Conservation (phyloP, 2,888 invertebrate species). For the Serrognathus titanus region DNA sequence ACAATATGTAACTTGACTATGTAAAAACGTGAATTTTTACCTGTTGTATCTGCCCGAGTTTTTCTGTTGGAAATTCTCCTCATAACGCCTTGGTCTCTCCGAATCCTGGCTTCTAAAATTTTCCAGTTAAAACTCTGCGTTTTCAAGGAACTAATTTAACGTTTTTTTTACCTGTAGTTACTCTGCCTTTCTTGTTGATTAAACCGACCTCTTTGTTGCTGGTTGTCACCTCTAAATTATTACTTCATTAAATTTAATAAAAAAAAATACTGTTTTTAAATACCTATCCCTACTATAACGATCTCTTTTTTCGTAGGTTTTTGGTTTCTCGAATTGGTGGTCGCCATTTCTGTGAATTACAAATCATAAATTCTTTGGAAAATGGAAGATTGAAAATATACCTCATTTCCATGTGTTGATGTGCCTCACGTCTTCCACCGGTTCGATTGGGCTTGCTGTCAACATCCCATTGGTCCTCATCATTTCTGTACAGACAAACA, state of each 20-base stretch:
- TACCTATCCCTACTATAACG: not conserved
- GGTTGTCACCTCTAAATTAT: constrained; percentile 1
- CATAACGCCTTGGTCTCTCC: not conserved
- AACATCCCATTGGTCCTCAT: constrained; percentile 7
- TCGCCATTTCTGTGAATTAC: constrained; percentile 8
- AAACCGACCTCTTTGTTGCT: not conserved
- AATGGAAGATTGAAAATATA: not conserved
- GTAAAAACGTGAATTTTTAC: not conserved
- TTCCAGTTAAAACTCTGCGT: not conserved
- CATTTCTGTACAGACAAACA: constrained; percentile 2
- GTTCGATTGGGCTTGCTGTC: not conserved
- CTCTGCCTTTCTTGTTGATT: not conserved
- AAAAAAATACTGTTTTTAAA: not conserved
- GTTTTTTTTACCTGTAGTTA: too few relatives aligned
- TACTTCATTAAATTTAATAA: not conserved
- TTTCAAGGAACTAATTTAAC: too few relatives aligned
- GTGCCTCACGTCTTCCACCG: not conserved
- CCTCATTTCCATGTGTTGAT: constrained; percentile 5
- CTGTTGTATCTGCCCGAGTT: not conserved
- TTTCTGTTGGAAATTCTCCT: not conserved
- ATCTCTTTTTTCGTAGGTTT: constrained; percentile 3
- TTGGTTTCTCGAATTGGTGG: not conserved
- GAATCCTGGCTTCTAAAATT: not conserved
- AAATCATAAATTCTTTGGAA: not conserved
- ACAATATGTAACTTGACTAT: not conserved